These are phyloP conservation scores for Ormyrus pomaceus DNA, from an alignment of 2,888 invertebrate species.

Conservation along the genomic window DNA sequence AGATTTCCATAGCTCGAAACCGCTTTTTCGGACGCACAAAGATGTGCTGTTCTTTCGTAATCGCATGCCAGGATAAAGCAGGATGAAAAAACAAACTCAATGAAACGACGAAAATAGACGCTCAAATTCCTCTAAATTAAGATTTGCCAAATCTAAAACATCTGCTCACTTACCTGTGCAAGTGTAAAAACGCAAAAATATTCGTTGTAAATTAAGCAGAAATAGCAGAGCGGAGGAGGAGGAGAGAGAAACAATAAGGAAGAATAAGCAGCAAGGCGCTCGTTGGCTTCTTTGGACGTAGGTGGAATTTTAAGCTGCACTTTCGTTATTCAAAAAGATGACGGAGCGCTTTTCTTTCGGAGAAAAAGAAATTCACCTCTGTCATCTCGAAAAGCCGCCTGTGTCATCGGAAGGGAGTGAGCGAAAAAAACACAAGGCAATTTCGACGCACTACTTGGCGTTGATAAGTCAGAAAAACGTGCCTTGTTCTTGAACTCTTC, in stretches of 20 bases:
- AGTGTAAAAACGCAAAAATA: not conserved
- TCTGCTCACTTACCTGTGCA: no score
- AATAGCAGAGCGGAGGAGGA: not conserved
- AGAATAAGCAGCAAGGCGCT: conserved; percentile 56
- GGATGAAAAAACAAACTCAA: no score
- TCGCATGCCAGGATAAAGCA: not conserved
- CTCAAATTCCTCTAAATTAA: no score
- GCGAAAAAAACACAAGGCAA: conserved; percentile 48
- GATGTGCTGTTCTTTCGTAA: conserved; percentile 5
- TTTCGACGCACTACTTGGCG: conserved; percentile 32
- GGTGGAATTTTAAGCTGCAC: conserved; percentile 56
- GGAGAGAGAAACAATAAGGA: conserved; percentile 49
- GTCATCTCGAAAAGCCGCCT: conserved; percentile 53
- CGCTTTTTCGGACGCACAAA: conserved; percentile 33
- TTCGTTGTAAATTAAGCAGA: not conserved
- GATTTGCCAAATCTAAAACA: no score
- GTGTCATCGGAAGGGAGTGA: conserved; percentile 42
- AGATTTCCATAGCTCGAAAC: conserved; percentile 56
- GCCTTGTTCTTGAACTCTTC: conserved; percentile 26
- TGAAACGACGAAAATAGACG: not conserved
- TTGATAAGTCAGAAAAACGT: conserved; percentile 40
- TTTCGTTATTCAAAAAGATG: conserved; percentile 57
- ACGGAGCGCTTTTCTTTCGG: conserved; percentile 57
- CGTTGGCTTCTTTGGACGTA: conserved; percentile 49
- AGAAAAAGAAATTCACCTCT: conserved; percentile 49